phyloP scores from a whole-genome alignment of 2,113 vertebrate species.

The Neopipo cinnamomea region DNA sequence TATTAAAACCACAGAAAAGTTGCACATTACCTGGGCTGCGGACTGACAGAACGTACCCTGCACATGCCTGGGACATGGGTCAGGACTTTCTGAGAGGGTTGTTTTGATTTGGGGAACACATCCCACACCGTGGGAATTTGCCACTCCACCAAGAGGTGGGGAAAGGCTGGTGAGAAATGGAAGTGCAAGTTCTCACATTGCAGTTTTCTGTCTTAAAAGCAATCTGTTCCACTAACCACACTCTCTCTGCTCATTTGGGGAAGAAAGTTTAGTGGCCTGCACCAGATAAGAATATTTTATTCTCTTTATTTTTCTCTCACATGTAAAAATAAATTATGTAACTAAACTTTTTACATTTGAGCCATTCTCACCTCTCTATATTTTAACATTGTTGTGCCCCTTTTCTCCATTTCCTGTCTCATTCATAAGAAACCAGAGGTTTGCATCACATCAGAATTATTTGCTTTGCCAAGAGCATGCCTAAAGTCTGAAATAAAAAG shows the following conservation, averaged over 20 bases:
- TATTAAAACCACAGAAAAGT: not conserved
- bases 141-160: fast-evolving
- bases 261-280: not conserved
- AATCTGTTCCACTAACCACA: too few relatives aligned
- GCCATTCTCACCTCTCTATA: not conserved
- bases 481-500: not conserved
- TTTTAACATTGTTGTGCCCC: not conserved
- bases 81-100: not conserved
- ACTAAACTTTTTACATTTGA: not conserved
- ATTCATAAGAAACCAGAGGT: not conserved
- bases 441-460: not conserved
- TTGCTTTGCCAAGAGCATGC: not conserved
- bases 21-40: not conserved
- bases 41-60: fast-evolving
- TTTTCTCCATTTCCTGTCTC: not conserved
- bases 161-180: not conserved
- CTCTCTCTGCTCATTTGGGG: not conserved
- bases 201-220: not conserved
- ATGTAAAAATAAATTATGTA: not conserved
- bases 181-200: not conserved
- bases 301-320: not conserved
- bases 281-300: not conserved
- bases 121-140: fast-evolving
- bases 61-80: fast-evolving
- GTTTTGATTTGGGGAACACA: not conserved